phyloP scores from a whole-genome alignment of 2,888 invertebrate species.

The Nematopogon swammerdamellus region DNA sequence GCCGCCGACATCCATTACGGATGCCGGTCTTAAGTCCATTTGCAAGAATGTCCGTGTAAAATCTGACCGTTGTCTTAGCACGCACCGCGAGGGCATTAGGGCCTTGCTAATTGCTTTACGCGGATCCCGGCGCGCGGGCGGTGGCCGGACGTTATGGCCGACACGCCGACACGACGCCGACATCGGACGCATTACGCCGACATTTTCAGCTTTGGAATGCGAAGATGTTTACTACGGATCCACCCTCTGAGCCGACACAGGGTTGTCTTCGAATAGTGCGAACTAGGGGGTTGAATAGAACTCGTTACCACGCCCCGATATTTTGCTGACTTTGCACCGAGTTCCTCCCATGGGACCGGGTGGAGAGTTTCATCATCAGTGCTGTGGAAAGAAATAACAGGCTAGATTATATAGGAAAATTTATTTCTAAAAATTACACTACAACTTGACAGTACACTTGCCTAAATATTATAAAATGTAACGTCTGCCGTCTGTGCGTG shows the following conservation, averaged over 20 bases:
- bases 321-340: too few relatives aligned
- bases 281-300: too few relatives aligned
- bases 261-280: not conserved
- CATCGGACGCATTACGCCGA: not conserved
- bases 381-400: too few relatives aligned
- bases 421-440: too few relatives aligned
- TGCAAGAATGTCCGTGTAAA: not conserved
- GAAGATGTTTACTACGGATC: not conserved
- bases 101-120: conserved; percentile 44
- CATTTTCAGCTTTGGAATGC: not conserved
- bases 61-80: not conserved
- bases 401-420: too few relatives aligned
- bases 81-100: conserved; percentile 28
- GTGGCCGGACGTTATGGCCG: conserved; percentile 12
- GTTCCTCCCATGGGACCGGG: too few relatives aligned
- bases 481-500: too few relatives aligned
- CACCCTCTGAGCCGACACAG: not conserved
- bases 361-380: too few relatives aligned
- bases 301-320: too few relatives aligned
- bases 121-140: conserved; percentile 27
- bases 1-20: not conserved
- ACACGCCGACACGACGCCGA: not conserved
- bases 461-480: too few relatives aligned
- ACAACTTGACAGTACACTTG: too few relatives aligned
- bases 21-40: not conserved